A percentile compares a stretch with the other conserved stretches of the same genome.
phyloP scores from a whole-genome alignment of 1,140 invertebrate species.

The Tetramorium simillimum region DNA sequence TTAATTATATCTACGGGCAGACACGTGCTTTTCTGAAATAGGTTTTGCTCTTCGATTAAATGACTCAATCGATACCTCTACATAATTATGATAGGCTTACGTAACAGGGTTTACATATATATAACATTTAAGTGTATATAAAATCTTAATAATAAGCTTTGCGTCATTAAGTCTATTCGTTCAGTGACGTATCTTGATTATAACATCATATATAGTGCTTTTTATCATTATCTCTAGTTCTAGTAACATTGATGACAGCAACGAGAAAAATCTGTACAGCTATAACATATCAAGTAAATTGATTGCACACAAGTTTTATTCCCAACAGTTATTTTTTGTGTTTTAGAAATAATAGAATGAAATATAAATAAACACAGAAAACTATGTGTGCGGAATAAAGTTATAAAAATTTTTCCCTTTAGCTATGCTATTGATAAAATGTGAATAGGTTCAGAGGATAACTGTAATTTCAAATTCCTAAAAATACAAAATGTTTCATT shows the following conservation, averaged over 20 bases:
- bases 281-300: neutral
- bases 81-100: conserved; percentile 27
- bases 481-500: neutral
- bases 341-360: neutral
- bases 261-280: neutral
- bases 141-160: conserved; percentile 6
- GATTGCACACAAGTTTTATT: neutral
- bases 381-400: neutral
- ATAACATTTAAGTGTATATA: neutral
- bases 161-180: neutral
- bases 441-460: neutral
- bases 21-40: conserved; percentile 35
- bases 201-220: neutral
- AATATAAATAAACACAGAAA: neutral
- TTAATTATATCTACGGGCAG: conserved; percentile 49
- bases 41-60: conserved; percentile 30
- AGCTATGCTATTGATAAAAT: neutral
- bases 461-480: neutral
- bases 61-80: conserved; percentile 9
- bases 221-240: neutral
- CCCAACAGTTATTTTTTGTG: neutral
- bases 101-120: conserved; percentile 15
- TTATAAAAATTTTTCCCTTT: neutral
- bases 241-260: neutral
- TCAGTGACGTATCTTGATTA: neutral